Evolutionary conservation across 2,888 invertebrate genomes (phyloP).

Genomic region (Nemapogon koenigi): DNA sequence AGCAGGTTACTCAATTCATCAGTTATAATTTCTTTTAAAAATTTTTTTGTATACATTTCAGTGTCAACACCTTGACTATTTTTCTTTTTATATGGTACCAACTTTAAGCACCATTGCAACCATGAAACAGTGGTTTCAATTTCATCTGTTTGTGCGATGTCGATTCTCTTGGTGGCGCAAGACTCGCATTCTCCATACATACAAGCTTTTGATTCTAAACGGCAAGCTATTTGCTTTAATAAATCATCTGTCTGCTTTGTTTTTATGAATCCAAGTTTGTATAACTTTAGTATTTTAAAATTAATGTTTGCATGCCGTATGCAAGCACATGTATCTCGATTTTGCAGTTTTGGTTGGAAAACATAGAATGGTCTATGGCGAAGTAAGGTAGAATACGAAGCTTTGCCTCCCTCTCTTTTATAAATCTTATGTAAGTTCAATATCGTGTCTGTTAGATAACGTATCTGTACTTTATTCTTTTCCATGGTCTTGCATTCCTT

Average conservation of each 20-base stretch:
- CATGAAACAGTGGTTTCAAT: no score
- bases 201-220: no score
- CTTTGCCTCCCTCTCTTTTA: slow-evolving; percentile 6
- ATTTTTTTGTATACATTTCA: not conserved
- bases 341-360: not conserved
- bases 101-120: no score
- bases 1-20: no score
- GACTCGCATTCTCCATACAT: no score
- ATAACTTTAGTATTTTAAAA: not conserved
- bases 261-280: not conserved
- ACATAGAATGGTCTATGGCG: slow-evolving; percentile 7
- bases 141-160: no score
- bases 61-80: not conserved
- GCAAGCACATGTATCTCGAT: slow-evolving; percentile 2
- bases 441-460: slow-evolving; percentile 6
- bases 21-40: not conserved
- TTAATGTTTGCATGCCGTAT: no score
- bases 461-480: slow-evolving; percentile 7
- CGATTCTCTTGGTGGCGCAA: no score
- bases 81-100: not conserved
- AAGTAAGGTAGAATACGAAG: slow-evolving; percentile 2
- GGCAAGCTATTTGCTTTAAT: no score
- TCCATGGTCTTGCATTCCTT: slow-evolving; percentile 3
- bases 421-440: slow-evolving; percentile 4
- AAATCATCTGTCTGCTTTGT: not conserved